Base-by-base conservation (phyloP, 1,140 invertebrate species). In the Zaprionus lachaisei region DNA sequence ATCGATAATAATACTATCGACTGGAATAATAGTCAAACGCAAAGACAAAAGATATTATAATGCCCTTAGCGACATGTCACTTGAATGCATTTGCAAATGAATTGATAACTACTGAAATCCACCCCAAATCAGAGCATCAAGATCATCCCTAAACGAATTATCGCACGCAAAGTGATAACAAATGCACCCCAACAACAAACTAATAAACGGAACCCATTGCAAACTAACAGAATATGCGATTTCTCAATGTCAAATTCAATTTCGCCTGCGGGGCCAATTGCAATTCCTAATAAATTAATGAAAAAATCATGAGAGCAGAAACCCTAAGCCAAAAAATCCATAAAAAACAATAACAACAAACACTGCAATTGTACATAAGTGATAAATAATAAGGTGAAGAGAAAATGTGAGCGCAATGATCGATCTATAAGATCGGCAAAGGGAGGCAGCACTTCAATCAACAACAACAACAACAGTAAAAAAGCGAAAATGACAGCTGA, bases 231-330 rank as follows among this genome's bases (percentile, higher is more conserved):
- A 37, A 54, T 37, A 44, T 44, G 6, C 41, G 41, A 49, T 56
- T 71, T 51, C 17, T 41, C 57, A 72, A 82, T 80, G 44, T 15
- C 31, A 20, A 34, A 66, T 79, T 65, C 72, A 79, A 66, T 58
- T 72, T 73, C 64, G 15, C 41, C 81, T 73, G 72, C 63, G 31
- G 47, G 37, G 72, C 56, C 56, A 68, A 79, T 73, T 65, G 79
- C 65, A 72, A 80, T 85, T 77, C 66, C 49, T 61, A 82, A 90
- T 85, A 90, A 90, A 90, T 77, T 76, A 90, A 90, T 90, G 67
- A 90, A 85, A 84, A 90, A 90, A 80, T 90, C 85, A 90, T 81
- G 77, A 76, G 76, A 90, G 82, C 81, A 81, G 77, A 90, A 82
- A 74, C 90, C 71, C 75, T 75, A 80, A 74, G 66, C 79, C 69